Base-by-base conservation (phyloP, 2,888 invertebrate species). In the Cheilosia vernalis region DNA sequence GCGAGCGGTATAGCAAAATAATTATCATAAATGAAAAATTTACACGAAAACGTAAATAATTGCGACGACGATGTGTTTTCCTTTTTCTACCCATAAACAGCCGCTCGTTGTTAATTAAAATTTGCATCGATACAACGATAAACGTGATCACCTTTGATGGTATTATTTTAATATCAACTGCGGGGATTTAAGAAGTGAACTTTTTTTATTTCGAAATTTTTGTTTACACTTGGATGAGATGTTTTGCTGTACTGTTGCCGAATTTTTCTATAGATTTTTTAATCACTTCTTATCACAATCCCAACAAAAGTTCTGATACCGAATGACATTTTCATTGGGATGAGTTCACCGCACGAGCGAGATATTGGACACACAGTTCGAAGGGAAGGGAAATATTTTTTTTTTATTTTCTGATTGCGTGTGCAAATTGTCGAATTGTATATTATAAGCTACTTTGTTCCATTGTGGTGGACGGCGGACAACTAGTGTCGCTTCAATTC, bases 51-150 rank as follows among this genome's bases (percentile, higher is more conserved):
- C 91, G 90, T 89, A 91, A 92, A 91, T 91, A 91, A 91, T 92
- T 91, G 91, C 90, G 91, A 90, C 91, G 91, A 89, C 91, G 91
- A 88, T 91, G 87, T 88, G 90, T 89, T 89, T 90, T 92, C 89
- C 91, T 90, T 91, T 91, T 92, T 90, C 90, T 92, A 91, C 92
- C 91, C 91, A 91, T 91, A 91, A 92, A 91, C 91, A 90, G 89
- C 87, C 88, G 88, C 86, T 84, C 76, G 78, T 87, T 81, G 84
- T 81, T 80, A 27, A 84, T 80, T 84, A 87, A 84, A 67, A 85
- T 85, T 85, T 81, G 85, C 85, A 85, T 85, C 81, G 85, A 85
- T 85, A 81, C 66, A 55, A 42, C 30, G 60, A 58, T 64, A 61
- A 74, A 55, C 60, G 53, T 70, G 40, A 70, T 74, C 80, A 49